A percentile compares a stretch with the other conserved stretches of the same genome.
Conservation (phyloP, 2,797 vertebrate genomes). For the Perodicticus potto region DNA sequence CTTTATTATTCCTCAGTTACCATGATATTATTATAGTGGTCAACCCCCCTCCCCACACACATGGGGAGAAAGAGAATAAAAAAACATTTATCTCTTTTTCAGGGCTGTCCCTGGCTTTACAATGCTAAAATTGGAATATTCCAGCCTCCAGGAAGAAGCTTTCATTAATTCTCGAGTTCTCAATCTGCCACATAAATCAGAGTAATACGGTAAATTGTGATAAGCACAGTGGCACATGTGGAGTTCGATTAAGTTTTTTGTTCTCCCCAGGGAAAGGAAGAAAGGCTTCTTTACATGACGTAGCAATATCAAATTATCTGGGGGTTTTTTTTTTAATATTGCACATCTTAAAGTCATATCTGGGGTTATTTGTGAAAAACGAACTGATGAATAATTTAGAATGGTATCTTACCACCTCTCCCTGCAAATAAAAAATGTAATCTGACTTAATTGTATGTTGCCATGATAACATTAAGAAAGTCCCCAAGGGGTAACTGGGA, state of each 20-base stretch:
- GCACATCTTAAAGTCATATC: conserved; percentile 83
- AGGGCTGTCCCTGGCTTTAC: conserved; percentile 78
- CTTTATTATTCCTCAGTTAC: conserved; percentile 28
- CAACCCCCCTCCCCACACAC: background rate
- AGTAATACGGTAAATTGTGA: conserved; percentile 87
- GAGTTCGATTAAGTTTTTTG: conserved; percentile 86
- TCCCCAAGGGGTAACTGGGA: conserved; percentile 78
- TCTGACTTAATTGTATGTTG: conserved; percentile 88
- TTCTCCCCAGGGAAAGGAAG: conserved; percentile 82
- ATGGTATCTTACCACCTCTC: conserved; percentile 82
- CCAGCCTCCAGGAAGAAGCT: conserved; percentile 82
- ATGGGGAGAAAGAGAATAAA: background rate
- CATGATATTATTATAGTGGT: background rate
- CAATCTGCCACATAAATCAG: conserved; percentile 87
- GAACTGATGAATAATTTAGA: conserved; percentile 89
- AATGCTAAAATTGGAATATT: conserved; percentile 83
- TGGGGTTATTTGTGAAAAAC: conserved; percentile 78
- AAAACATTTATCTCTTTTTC: conserved; percentile 54
- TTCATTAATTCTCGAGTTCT: conserved; percentile 83
- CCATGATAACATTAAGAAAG: conserved; percentile 85
- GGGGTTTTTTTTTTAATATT: conserved; percentile 77
- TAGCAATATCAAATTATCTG: conserved; percentile 85
- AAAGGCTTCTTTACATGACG: conserved; percentile 86
- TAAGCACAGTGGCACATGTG: conserved; percentile 84
- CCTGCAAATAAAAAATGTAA: conserved; percentile 85